A percentile compares a stretch with the other conserved stretches of the same genome.
phyloP scores from a whole-genome alignment of 2,113 vertebrate species.

The Sander vitreus region DNA sequence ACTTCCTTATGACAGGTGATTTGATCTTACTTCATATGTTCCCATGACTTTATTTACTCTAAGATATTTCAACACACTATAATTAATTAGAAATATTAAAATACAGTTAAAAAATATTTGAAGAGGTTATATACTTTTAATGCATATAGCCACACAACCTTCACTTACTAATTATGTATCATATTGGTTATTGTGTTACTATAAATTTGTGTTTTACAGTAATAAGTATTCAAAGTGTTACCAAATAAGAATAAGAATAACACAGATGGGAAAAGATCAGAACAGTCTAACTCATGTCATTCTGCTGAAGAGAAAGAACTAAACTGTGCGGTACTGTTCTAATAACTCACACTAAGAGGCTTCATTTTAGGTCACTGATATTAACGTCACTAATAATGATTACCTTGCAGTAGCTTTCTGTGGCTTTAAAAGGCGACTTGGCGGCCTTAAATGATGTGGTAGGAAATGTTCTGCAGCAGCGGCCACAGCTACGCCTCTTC shows the following conservation, averaged over 20 bases:
- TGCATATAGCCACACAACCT: neutral
- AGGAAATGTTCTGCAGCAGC: conserved; percentile 42
- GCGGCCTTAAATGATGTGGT: conserved; percentile 46
- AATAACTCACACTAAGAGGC: neutral
- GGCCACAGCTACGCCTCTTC: conserved; percentile 25
- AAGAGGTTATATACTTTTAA: no score
- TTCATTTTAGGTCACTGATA: neutral
- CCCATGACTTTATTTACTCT: no score
- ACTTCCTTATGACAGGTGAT: neutral
- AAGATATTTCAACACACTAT: no score
- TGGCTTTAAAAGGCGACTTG: conserved; percentile 15
- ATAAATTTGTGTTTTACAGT: neutral
- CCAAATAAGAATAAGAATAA: neutral
- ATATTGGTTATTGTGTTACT: neutral
- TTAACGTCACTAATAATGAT: conserved; percentile 19
- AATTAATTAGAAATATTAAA: no score
- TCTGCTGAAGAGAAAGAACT: neutral
- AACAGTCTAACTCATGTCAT: neutral
- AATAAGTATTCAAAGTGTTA: neutral
- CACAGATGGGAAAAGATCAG: neutral
- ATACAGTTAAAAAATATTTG: no score
- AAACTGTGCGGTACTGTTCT: neutral
- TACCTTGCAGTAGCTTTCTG: neutral
- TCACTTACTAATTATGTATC: neutral
- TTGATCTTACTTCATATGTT: no score